Evolutionary conservation across 30 jellyfish, hydroid and myxozoan species (phyloP), one percentile per base, ranked within the genome.

Genomic region (Calvadosia cruxmelitensis): DNA sequence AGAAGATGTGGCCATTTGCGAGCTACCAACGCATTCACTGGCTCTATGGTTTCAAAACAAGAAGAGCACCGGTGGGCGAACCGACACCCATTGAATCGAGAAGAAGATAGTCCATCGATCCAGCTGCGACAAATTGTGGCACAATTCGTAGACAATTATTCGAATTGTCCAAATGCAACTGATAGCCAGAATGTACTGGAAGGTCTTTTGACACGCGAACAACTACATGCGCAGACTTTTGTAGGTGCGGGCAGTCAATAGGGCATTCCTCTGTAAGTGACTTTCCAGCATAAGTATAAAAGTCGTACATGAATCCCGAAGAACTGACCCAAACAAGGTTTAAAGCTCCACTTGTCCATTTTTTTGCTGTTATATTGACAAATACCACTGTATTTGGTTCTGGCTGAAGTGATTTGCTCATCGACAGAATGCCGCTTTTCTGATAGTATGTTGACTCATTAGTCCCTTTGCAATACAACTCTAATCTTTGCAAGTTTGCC

Each of bases 91-190:
- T 70, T 31, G 29, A 49, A 66, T n/a, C n/a, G n/a, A n/a, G n/a
- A n/a, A 29, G 73, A 16, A 1, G 88, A 89, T 33, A 71, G 67
- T 20, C 63, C n/a, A 79, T 26, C 0, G 88, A 89, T 33, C 73
- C 73, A 29, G 64, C 67, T 27, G 80, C 87, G 16, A 72, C 69
- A 53, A 10, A 63, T 34, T 75, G 50, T 1, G 92, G 68, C 1
- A 74, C 92, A 0, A 81, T 31, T 32, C 66, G 85, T 28, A 81
- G 93, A 0, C 62, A 2, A 28, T 33, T 57, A 72, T 81, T 81
- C 85, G 92, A 82, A 69, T 82, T 74, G 34, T 82, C 94, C 63
- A 76, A 82, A 52, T 67, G 70, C 25, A 82, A 48, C 67, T 82
- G 69, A 31, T 76, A 80, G 63, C 61, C 51, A 15, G 1, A 28